These are phyloP conservation scores for Neodiprion virginianus DNA, from an alignment of 1,140 invertebrate genomes.

Conservation along the genomic window DNA sequence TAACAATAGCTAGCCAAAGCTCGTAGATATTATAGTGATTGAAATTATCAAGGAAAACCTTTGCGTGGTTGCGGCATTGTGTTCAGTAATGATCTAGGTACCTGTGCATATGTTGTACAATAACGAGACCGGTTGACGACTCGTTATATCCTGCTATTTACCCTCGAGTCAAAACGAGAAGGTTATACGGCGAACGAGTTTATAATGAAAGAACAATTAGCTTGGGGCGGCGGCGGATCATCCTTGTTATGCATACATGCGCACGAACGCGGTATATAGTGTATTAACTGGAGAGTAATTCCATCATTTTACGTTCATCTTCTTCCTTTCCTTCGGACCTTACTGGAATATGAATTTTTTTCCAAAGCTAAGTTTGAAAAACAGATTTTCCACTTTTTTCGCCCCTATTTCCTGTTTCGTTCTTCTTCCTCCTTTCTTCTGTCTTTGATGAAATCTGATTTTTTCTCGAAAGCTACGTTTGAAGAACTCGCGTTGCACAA, in stretches of 20 bases:
- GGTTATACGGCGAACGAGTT: constrained; percentile 1
- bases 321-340: too few species aligned
- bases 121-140: not conserved
- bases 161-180: not conserved
- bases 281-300: not conserved
- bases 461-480: not conserved
- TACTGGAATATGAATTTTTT: too few species aligned
- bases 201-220: constrained; percentile 5
- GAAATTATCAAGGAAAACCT: too few species aligned
- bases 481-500: not conserved
- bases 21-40: too few species aligned
- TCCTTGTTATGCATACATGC: not conserved
- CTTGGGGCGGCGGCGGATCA: not conserved
- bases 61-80: too few species aligned
- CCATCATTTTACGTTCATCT: not conserved
- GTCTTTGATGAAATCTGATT: not conserved
- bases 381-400: too few species aligned
- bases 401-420: too few species aligned
- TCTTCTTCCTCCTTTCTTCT: too few species aligned
- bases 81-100: too few species aligned
- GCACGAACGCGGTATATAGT: not conserved
- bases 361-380: too few species aligned
- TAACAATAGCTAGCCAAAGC: too few species aligned
- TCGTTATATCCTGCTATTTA: constrained; percentile 5
- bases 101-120: not conserved